Evolutionary conservation across 2,113 vertebrate species (phyloP).

Genomic region (Apteryx mantelli): DNA sequence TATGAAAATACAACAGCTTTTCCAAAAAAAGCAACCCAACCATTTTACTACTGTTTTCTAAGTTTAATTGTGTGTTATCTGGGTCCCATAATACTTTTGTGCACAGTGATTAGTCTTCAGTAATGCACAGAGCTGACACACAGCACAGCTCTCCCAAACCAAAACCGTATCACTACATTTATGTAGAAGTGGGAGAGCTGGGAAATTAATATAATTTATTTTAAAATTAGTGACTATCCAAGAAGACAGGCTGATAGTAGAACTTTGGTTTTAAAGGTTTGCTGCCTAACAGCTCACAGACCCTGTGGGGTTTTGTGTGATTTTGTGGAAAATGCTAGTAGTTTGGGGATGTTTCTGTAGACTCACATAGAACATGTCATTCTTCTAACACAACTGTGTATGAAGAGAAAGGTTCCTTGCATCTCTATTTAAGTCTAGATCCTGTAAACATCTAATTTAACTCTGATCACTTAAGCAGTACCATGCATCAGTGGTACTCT

Average conservation of each 20-base stretch:
- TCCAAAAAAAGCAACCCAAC: neutral
- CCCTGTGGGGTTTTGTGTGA: neutral
- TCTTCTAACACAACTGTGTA: neutral
- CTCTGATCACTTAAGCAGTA: neutral
- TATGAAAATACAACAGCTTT: neutral
- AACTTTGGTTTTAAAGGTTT: neutral
- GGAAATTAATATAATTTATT: neutral
- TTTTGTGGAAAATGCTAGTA: neutral
- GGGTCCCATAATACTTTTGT: neutral
- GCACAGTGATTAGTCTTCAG: neutral
- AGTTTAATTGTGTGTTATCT: neutral
- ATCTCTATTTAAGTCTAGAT: neutral
- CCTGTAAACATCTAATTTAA: neutral
- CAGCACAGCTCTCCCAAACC: neutral
- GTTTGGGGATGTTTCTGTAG: neutral
- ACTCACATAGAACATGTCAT: neutral
- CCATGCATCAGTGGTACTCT: neutral
- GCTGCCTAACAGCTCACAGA: accelerated
- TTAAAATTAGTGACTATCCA: neutral
- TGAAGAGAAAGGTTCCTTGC: neutral
- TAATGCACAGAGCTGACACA: neutral
- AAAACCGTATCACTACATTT: neutral
- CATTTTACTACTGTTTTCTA: neutral
- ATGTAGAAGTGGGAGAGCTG: neutral
- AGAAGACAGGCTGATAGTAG: neutral